Evolutionary conservation across 2,113 vertebrate genomes (phyloP), one percentile per base, ranked within the genome.

Genomic region (Cariama cristata): DNA sequence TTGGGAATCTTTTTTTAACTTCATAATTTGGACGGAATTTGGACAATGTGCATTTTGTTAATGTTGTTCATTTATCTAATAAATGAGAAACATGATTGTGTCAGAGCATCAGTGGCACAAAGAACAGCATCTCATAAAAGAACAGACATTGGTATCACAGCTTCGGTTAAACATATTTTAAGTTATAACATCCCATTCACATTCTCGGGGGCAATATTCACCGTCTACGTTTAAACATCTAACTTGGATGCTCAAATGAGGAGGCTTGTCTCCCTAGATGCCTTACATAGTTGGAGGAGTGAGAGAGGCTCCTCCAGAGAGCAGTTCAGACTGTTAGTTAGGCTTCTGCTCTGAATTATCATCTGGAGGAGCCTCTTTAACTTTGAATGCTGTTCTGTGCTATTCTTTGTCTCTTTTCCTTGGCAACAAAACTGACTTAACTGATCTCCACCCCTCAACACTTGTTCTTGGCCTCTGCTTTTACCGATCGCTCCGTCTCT

Each of bases 321-420:
- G 90, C 69, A 93, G 42, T 95, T 97, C 93, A 91, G 81, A 85
- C 73, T 87, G 42, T 94, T 94, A 69, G 53, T 86, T 95, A 95
- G 93, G 45, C 73, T 87, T 97, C 90, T 93, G 90, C 90, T 95
- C 77, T 95, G 81, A 97, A 94, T 97, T 97, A 85, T 79, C 91
- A 86, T 88, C 84, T 85, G 77, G 81, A 97, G 81, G 24, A 96
- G 87, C 77, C 90, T 97, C 84, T 94, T 97, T 73, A 76, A 72
- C 66, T 94, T 64, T 69, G 74, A 93, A 72, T 93, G 87, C 77
- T 82, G 66, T 79, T 89, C 77, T 85, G 62, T 56, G 96, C 87
- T 96, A 79, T 97, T 96, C 86, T 95, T 87, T 89, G 73, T 80
- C 52, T 87, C 90, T 93, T 93, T 79, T 64, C 73, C 69, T 79